Evolutionary conservation across 2,797 vertebrate genomes (phyloP).

Genomic region (Dermochelys coriacea): DNA sequence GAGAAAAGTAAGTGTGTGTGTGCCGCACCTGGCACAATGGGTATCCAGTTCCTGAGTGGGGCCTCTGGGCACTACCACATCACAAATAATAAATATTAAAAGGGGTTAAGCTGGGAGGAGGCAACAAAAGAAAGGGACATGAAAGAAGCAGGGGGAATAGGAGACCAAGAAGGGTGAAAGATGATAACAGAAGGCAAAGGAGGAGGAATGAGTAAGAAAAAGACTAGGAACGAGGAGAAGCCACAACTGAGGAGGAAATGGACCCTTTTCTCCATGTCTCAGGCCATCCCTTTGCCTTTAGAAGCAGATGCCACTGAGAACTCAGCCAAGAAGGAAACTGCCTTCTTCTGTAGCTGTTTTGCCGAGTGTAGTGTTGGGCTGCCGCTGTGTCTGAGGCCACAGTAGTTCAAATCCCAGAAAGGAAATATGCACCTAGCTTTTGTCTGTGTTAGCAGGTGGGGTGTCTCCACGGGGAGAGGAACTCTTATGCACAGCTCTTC

Average conservation of each 20-base stretch:
- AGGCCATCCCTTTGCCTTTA: background rate
- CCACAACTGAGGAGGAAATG: background rate
- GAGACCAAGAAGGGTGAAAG: background rate
- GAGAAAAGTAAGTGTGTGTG: background rate
- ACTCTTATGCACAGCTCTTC: background rate
- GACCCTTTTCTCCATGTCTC: background rate
- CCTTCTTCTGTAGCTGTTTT: background rate
- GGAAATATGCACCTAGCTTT: background rate
- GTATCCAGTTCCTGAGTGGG: background rate
- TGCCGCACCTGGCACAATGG: background rate
- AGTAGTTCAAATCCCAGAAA: background rate
- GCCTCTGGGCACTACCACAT: background rate
- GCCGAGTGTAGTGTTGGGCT: background rate
- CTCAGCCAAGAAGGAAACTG: background rate
- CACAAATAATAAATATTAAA: background rate
- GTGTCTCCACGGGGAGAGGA: background rate
- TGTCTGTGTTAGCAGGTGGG: background rate
- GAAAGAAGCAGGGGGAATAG: background rate
- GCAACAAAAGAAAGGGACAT: background rate
- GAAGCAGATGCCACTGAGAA: background rate
- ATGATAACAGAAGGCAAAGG: background rate
- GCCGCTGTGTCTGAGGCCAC: background rate
- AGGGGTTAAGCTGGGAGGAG: background rate
- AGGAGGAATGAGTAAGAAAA: background rate
- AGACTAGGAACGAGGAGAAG: background rate